Conservation (phyloP, 2,113 vertebrate species). For the Halichoeres trimaculatus region DNA sequence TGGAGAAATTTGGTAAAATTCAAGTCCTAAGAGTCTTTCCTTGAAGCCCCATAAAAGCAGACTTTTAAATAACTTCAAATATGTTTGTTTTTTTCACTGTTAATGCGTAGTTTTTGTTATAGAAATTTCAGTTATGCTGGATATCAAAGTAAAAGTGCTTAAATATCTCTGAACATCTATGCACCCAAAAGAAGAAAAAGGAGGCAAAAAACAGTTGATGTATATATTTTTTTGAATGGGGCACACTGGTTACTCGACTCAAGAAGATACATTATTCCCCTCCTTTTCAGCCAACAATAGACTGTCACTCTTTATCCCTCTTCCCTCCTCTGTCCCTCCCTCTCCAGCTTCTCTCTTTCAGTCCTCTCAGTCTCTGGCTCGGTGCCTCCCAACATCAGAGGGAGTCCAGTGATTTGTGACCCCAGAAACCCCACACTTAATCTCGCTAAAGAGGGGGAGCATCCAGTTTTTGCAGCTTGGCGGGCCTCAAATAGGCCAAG, state of each 20-base stretch:
- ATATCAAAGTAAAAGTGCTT: too few species aligned
- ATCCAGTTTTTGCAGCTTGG: conserved; percentile 75
- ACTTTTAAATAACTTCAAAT: conserved; percentile 20
- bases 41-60: conserved; percentile 29
- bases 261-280: conserved; percentile 80
- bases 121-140: conserved; percentile 26
- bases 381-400: conserved; percentile 86
- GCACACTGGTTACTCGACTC: conserved; percentile 59
- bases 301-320: conserved; percentile 78
- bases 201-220: conserved; percentile 49
- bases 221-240: conserved; percentile 52
- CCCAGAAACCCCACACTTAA: conserved; percentile 87
- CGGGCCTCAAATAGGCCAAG: conserved; percentile 75
- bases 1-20: neutral
- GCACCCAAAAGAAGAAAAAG: conserved; percentile 7
- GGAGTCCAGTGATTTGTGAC: conserved; percentile 90
- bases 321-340: conserved; percentile 69
- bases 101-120: conserved; percentile 12
- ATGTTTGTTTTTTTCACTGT: neutral
- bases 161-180: neutral
- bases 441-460: conserved; percentile 86
- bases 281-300: conserved; percentile 78
- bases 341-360: conserved; percentile 67
- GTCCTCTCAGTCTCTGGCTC: conserved; percentile 84
- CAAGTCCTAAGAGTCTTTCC: conserved; percentile 2